A percentile compares a stretch with the other conserved stretches of the same genome.
These are phyloP conservation scores for Trichonephila inaurata DNA, from an alignment of 1,140 invertebrate genomes.

Conservation along the genomic window DNA sequence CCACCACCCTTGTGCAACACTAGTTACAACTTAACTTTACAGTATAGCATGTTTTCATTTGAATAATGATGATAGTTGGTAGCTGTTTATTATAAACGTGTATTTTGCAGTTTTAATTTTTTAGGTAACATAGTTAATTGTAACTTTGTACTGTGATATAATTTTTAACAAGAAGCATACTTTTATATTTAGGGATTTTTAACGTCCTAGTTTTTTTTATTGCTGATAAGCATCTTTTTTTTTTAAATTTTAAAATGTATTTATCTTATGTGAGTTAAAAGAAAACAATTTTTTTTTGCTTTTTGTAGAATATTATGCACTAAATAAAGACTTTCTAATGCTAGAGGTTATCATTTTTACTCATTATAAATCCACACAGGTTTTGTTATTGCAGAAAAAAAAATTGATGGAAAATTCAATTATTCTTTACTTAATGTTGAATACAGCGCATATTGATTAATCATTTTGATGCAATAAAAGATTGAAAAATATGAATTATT, in stretches of 20 bases:
- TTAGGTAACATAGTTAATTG: neutral
- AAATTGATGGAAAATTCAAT: no score
- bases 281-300: no score
- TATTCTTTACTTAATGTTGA: no score
- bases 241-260: neutral
- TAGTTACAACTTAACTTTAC: conserved; percentile 65
- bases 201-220: neutral
- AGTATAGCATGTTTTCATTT: conserved; percentile 71
- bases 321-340: no score
- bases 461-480: no score
- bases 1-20: conserved; percentile 57
- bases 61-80: conserved; percentile 5
- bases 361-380: no score
- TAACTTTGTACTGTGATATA: neutral
- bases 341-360: no score
- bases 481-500: no score
- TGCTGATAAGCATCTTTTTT: neutral
- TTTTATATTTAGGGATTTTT: neutral
- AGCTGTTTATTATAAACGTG: neutral
- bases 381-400: no score
- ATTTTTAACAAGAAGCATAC: neutral
- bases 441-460: no score
- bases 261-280: no score
- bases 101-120: neutral
- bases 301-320: no score